Evolutionary conservation across 64 coral and sea anemone genomes (phyloP), one percentile per base, ranked within the genome.

Genomic region (Stichodactyla mertensii): DNA sequence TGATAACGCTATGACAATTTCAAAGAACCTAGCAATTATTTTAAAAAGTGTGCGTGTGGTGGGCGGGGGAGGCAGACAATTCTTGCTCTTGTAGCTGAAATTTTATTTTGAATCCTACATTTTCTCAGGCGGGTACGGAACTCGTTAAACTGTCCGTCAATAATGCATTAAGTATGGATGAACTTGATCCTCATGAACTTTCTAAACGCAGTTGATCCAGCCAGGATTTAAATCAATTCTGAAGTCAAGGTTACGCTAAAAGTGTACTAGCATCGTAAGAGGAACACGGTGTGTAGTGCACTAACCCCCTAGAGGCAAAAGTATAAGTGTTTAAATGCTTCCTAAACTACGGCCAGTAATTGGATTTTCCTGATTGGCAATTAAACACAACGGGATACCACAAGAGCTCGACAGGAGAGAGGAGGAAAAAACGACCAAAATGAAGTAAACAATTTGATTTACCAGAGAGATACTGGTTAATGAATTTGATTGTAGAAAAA

Each of bases 321-420:
- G 5, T 70, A 45, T 70, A 74, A 74, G 69, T 31, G 69, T 74
- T 74, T 74, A 74, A 36, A 74, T 74, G 69, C 24, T 74, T 74
- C 69, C 69, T 74, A 74, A 74, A 74, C 69, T 74, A 20, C 24
- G 27, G 8, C 27, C 11, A 28, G 22, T 74, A 74, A 74, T 74
- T 74, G 69, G 69, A 74, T 74, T 74, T 66, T 74, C 69, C 24
- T 74, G 69, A 74, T 74, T 74, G 23, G 26, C 69, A 74, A 74
- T 74, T 74, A 74, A 74, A 10, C 69, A 74, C 69, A 11, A 31
- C 69, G 69, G 69, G 64, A 20, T 9, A 23, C 64, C 64, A 69
- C 19, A 1, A 23, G 16, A 31, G 8, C 69, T 74, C 69, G n/a
- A 74, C 69, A 27, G 69, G 69, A 31, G 69, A n/a, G 16, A 31